Conservation (phyloP, 2,888 invertebrate genomes). For the Nipponacmea schrenckii region DNA sequence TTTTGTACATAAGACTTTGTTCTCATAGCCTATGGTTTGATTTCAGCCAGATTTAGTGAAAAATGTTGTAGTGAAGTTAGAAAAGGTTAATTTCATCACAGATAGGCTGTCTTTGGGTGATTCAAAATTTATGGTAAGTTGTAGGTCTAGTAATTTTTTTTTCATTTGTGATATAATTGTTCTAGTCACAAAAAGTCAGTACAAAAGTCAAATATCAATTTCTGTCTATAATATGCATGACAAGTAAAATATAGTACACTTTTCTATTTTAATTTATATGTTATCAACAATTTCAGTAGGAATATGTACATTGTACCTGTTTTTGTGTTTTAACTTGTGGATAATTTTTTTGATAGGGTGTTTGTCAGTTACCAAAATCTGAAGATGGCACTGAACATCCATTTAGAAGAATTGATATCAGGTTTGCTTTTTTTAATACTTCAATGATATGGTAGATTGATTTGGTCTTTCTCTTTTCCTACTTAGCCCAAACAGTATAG, state of each 20-base stretch:
- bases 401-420: constrained; percentile 77
- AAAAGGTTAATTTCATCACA: constrained; percentile 73
- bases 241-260: neutral
- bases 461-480: neutral
- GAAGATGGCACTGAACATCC: constrained; percentile 65
- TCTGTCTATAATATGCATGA: too few relatives aligned
- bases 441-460: neutral
- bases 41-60: constrained; percentile 70
- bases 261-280: neutral
- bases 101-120: constrained; percentile 80
- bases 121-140: constrained; percentile 81
- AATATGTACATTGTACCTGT: neutral
- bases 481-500: neutral
- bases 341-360: constrained; percentile 73
- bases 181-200: too few relatives aligned
- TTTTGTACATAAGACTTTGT: too few relatives aligned
- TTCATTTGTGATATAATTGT: too few relatives aligned
- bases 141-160: too few relatives aligned
- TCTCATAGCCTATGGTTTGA: neutral
- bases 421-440: constrained; percentile 40
- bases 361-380: constrained; percentile 72
- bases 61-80: constrained; percentile 73
- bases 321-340: neutral
- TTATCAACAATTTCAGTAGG: neutral
- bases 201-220: too few relatives aligned